phyloP scores from a whole-genome alignment of 1,140 invertebrate species.

The Odontomachus brunneus region DNA sequence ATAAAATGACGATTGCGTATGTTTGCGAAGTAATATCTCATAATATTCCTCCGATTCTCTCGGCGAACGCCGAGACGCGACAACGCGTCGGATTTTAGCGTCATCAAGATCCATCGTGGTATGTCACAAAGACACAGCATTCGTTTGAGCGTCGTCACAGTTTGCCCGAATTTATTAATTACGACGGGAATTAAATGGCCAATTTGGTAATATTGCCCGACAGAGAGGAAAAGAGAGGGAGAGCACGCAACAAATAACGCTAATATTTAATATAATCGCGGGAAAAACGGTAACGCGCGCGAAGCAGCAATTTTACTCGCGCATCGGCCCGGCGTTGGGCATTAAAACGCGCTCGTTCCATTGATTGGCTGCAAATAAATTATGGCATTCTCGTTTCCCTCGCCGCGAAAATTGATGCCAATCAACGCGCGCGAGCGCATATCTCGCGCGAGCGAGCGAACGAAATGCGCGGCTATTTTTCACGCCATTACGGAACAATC shows the following conservation, averaged over 20 bases:
- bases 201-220: slow-evolving; percentile 24
- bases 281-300: slow-evolving; percentile 24
- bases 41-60: not conserved
- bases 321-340: not conserved
- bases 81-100: not conserved
- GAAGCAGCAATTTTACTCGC: slow-evolving; percentile 12
- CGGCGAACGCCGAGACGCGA: not conserved
- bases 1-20: not conserved
- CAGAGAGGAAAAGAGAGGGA: not conserved
- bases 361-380: slow-evolving; percentile 37
- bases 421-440: not conserved
- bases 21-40: not conserved
- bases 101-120: slow-evolving; percentile 31
- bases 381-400: slow-evolving; percentile 23
- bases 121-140: not conserved
- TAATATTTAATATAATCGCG: slow-evolving; percentile 12
- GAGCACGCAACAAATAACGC: slow-evolving; percentile 23
- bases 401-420: slow-evolving; percentile 41
- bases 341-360: slow-evolving; percentile 25
- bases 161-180: slow-evolving; percentile 40
- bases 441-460: not conserved
- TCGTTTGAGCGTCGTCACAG: slow-evolving; percentile 1
- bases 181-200: slow-evolving; percentile 19
- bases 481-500: slow-evolving; percentile 2
- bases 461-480: slow-evolving; percentile 7